Conservation (phyloP, 2,113 vertebrate genomes). For the Callorhinus ursinus region DNA sequence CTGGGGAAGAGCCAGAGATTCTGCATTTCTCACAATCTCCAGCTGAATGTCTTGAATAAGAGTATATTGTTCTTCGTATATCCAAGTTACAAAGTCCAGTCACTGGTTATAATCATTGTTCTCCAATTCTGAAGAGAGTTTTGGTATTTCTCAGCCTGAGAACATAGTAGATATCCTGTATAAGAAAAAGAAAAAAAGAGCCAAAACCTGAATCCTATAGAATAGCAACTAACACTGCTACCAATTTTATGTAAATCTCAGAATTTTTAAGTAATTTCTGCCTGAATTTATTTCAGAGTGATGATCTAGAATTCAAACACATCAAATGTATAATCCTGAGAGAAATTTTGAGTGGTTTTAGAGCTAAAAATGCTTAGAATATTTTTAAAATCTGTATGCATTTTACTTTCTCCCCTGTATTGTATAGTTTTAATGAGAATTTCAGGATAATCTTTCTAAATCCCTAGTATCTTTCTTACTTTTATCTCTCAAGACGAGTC, state of each 20-base stretch:
- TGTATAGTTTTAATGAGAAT: constrained; percentile 68
- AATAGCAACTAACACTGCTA: not conserved
- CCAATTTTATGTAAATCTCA: constrained; percentile 50
- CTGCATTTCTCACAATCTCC: not conserved
- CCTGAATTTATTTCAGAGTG: not conserved
- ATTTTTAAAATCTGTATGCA: not conserved
- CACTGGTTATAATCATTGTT: not conserved
- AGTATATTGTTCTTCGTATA: not conserved
- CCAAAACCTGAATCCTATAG: not conserved
- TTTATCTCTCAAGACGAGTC: constrained; percentile 60
- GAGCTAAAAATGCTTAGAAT: constrained; percentile 42
- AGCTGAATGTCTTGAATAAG: not conserved
- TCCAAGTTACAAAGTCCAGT: not conserved
- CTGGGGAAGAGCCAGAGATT: not conserved
- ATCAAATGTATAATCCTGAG: not conserved
- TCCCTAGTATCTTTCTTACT: constrained; percentile 64
- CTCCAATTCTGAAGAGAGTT: not conserved
- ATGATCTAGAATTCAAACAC: constrained; percentile 15
- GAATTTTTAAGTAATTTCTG: constrained; percentile 41
- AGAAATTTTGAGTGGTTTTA: constrained; percentile 44
- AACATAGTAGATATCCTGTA: not conserved
- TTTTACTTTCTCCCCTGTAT: constrained; percentile 57
- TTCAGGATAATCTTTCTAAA: constrained; percentile 75
- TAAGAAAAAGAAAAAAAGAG: not conserved
- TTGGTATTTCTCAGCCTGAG: not conserved